Base-by-base conservation (phyloP, 23 tunicate genomes). In the Trididemnum miniatum region DNA sequence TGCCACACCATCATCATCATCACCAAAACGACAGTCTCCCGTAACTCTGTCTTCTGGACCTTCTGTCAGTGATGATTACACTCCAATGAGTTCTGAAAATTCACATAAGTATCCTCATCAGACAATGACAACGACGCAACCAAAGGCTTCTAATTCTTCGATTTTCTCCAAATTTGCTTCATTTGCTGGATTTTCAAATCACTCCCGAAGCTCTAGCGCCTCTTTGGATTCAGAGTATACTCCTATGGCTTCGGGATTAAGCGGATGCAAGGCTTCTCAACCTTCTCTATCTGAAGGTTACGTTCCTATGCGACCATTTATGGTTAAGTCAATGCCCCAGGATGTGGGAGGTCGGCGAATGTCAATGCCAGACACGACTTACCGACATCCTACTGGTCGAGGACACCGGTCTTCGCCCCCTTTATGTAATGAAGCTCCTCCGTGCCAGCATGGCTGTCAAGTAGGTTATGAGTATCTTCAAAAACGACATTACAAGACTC, bases 261-360 rank as follows among this genome's bases (percentile, higher is more conserved):
- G 31, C 57, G 59, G 2, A 20, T 5, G 2, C 20, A 37, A 15
- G 9, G 18, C 57, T 3, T 73, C 59, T 39, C 28, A 3, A 2
- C 31, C 38, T 24, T 15, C 20, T 24, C 3, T 33, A 3, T 5
- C 5, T 4, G 50, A 57, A 23, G 97, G 97, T 28, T 91, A 91
- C 72, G 97, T 91, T 20, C 87, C 90, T 20, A 91, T 91, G 97
- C 74, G 89, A 22, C 35, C 90, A 1, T 51, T 81, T 30, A n/a
- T 23, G 34, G 44, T 36, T 18, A n/a, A 29, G 26, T 91, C 97
- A 34, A 34, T 34, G 65, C 90, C 97, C 23, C 80, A 86, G 71
- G 97, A 91, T 31, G 86, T 91, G 67, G 81, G 54, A 4, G 59
- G 69, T 59, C 86, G 83, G 27, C 90, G 86, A 78, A 82, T 35